Conservation (phyloP, 2,797 vertebrate species). For the Megaceryle alcyon region DNA sequence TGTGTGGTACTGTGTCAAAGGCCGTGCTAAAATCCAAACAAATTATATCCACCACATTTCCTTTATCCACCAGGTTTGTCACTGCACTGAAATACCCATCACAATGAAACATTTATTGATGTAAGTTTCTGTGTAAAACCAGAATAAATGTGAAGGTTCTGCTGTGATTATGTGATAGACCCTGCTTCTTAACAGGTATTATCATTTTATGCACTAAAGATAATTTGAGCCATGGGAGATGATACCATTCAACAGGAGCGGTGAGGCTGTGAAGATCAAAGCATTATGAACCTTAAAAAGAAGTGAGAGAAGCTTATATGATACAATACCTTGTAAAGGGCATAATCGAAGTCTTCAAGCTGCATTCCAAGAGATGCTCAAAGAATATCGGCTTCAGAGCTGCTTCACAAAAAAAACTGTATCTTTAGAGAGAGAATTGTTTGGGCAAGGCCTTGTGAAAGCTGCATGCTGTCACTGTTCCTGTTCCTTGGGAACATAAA, state of each 20-base stretch:
- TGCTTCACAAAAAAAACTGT: not conserved
- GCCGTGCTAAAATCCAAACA: conserved; percentile 76
- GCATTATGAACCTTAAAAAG: conserved; percentile 55
- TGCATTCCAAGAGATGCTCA: conserved; percentile 45
- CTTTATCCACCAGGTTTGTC: conserved; percentile 67
- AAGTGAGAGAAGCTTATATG: conserved; percentile 38
- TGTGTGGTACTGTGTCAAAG: conserved; percentile 64
- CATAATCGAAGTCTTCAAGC: conserved; percentile 33
- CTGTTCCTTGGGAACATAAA: conserved; percentile 75
- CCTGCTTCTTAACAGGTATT: conserved; percentile 69
- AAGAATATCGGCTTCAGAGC: conserved; percentile 35
- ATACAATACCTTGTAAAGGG: conserved; percentile 38
- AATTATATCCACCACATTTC: conserved; percentile 66
- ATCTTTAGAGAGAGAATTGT: conserved; percentile 63
- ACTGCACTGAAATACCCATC: conserved; percentile 52
- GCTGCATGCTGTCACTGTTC: conserved; percentile 74
- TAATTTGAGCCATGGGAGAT: conserved; percentile 76
- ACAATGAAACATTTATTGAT: conserved; percentile 68
- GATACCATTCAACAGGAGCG: conserved; percentile 64
- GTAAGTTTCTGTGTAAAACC: conserved; percentile 65
- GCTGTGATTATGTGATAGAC: conserved; percentile 67
- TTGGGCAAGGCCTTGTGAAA: conserved; percentile 66
- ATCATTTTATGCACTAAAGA: conserved; percentile 73
- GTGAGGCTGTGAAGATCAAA: conserved; percentile 60
- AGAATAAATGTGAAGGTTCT: conserved; percentile 66